Conservation (phyloP, 1,140 invertebrate species). For the Bombus affinis region DNA sequence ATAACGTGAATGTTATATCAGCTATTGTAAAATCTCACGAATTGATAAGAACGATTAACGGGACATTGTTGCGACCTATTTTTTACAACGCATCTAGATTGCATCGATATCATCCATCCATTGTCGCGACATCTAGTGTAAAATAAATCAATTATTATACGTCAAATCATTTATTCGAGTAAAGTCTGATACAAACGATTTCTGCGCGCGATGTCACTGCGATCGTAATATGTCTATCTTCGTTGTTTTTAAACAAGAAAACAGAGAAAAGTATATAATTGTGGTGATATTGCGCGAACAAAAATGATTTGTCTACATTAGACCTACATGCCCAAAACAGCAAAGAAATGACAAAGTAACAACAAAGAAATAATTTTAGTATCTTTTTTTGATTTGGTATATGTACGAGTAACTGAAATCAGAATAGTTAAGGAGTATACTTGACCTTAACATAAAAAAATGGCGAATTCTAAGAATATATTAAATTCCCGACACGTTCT, state of each 20-base stretch:
- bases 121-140: background rate
- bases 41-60: conserved; percentile 11
- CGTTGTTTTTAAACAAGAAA: too few species aligned
- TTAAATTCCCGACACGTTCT: background rate
- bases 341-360: too few species aligned
- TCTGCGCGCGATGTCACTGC: too few species aligned
- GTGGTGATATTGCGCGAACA: too few species aligned
- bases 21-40: conserved; percentile 6
- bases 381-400: background rate
- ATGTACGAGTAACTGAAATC: background rate
- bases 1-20: background rate
- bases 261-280: too few species aligned
- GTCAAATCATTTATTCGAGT: background rate
- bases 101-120: background rate
- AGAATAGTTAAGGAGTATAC: background rate
- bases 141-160: background rate
- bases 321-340: background rate
- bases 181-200: background rate
- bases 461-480: background rate
- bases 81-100: background rate
- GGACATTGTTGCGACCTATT: conserved; percentile 1
- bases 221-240: too few species aligned
- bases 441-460: conserved; percentile 47
- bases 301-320: too few species aligned
- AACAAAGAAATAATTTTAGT: background rate